Evolutionary conservation across 2,888 invertebrate genomes (phyloP), one percentile per base, ranked within the genome.

Genomic region (Calephelis perditalis): DNA sequence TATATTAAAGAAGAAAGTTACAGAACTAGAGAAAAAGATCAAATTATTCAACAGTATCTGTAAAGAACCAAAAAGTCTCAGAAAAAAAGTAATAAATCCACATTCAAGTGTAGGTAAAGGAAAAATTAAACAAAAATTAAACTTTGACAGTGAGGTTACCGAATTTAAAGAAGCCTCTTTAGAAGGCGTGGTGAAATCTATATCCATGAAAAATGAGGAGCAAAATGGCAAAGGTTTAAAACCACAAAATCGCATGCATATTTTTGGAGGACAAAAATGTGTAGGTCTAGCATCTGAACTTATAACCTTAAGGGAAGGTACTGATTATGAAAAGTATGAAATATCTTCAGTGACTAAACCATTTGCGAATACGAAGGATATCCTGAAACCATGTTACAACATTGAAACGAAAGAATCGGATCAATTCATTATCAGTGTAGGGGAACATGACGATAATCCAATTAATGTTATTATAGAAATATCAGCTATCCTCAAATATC

Each of bases 371-470:
- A 55, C 55, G 7, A 43, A 40, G n/a, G 55, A 63, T 44, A 62
- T 62, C n/a, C 15, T 60, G 35, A 46, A 58, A 46, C 40, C 47
- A 8, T 63, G 47, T 43, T 15, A 59, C 35, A 10, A 15, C 3
- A 57, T 10, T n/a, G 54, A 11, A 26, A n/a, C 1, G 15, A 10
- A n/a, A 11, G 56, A n/a, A 57, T 35, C 49, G 2, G 60, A 62
- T 12, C 44, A 61, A 49, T 40, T 63, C 11, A 40, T 61, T 12
- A n/a, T 63, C 5, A 56, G 60, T 45, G 49, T 58, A 35, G 59
- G 58, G 4, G 59, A 59, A 59, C 36, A 62, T 59, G 59, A 62
- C n/a, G 15, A 15, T 43, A 55, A 57, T 37, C 62, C 62, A n/a
- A 7, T 55, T 10, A 47, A 46, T 43, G n/a, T 62, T 5, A 36